Percentiles rank a stretch among this genome's conserved stretches.
These are phyloP conservation scores for Odobenus rosmarus DNA, from an alignment of 2,113 vertebrate species.

Conservation along the genomic window DNA sequence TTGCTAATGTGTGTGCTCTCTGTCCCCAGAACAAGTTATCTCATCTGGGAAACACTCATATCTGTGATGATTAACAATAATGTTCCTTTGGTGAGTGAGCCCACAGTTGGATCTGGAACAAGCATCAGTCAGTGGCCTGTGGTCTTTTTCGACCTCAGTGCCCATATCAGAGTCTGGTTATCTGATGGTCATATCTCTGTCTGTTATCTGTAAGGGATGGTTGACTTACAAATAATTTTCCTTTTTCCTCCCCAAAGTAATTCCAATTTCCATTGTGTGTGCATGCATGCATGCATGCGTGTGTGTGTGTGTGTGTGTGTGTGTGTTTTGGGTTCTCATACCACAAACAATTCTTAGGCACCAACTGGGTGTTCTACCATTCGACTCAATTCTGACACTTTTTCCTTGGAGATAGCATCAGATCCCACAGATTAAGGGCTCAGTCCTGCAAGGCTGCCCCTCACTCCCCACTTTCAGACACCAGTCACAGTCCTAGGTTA, in stretches of 20 bases:
- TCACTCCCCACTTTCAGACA: not conserved
- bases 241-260: not conserved
- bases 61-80: not conserved
- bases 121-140: fast-evolving
- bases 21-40: not conserved
- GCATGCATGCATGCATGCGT: not conserved
- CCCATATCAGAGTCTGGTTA: not conserved
- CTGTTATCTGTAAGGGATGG: not conserved
- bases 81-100: not conserved
- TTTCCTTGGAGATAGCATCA: not conserved
- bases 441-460: not conserved
- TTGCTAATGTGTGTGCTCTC: not conserved
- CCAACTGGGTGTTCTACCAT: not conserved
- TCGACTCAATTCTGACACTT: not conserved
- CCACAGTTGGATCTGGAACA: not conserved
- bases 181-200: not conserved
- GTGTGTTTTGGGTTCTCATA: not conserved
- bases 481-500: not conserved
- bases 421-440: not conserved
- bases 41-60: not conserved
- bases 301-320: not conserved
- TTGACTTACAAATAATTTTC: not conserved
- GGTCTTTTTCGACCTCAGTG: not conserved
- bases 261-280: not conserved
- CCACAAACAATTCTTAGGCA: not conserved